These are phyloP conservation scores for Umimayanthus kanabou DNA, from an alignment of 92 coral and sea anemone genomes.

Conservation along the genomic window DNA sequence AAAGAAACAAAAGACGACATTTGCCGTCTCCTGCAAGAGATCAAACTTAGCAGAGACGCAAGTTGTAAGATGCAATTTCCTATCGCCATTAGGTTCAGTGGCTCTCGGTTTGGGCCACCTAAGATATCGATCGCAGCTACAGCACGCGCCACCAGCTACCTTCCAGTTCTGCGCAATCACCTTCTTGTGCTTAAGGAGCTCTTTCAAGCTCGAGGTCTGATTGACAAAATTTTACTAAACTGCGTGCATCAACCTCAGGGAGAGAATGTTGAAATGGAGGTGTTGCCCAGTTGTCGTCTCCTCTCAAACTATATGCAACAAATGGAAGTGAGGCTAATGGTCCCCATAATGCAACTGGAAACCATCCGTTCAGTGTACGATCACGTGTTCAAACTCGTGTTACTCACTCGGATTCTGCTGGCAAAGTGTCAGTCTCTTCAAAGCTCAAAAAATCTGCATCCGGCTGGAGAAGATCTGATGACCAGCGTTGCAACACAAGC, in stretches of 20 bases:
- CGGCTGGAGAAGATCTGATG: neutral
- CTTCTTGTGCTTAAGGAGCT: constrained; percentile 28
- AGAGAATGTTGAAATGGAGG: neutral
- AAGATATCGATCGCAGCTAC: constrained; percentile 1
- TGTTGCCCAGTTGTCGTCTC: constrained; percentile 17
- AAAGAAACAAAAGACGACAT: neutral
- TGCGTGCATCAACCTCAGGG: neutral
- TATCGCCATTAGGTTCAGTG: constrained; percentile 5
- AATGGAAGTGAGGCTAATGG: constrained; percentile 12
- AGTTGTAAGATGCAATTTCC: constrained; percentile 15
- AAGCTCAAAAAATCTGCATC: neutral
- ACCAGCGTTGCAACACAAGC: constrained; percentile 16
- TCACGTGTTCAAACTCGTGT: constrained; percentile 9
- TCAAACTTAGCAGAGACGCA: neutral
- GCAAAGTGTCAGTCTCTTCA: neutral
- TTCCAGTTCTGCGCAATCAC: constrained; percentile 5
- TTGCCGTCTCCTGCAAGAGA: neutral
- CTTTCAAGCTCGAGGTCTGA: constrained; percentile 1
- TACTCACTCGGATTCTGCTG: constrained; percentile 15
- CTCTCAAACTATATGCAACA: constrained; percentile 18
- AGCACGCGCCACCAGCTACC: constrained; percentile 25
- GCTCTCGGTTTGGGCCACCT: neutral
- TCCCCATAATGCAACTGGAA: constrained; percentile 12
- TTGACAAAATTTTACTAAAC: neutral
- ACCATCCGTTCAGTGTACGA: neutral